Evolutionary conservation across 2,113 vertebrate genomes (phyloP), one percentile per base, ranked within the genome.

Genomic region (Erythrolamprus reginae): DNA sequence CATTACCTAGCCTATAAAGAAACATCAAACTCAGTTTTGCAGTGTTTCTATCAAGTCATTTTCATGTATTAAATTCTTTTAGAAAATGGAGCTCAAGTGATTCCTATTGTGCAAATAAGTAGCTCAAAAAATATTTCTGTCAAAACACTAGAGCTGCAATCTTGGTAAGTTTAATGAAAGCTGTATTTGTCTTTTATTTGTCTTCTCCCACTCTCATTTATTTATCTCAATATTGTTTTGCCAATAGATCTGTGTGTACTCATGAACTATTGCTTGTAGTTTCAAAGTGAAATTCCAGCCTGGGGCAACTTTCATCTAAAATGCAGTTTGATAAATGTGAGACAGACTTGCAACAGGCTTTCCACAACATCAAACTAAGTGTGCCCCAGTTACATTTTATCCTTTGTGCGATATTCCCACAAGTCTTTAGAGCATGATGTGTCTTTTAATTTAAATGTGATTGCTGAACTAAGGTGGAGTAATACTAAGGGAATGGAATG

Each of bases 221-320:
- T 88, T 91, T 88, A 61, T 91, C 45, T 55, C 6, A 15, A 84
- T 91, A 83, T 50, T 91, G 50, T 87, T 88, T 91, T 91, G 77
- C 52, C 86, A 88, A 84, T 83, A 47, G 42, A 88, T 91, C 52
- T 88, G n/a, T 88, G n/a, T 88, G 51, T 91, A 55, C 70, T 50
- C 23, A 58, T 84, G 70, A 88, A 61, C 23, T 8, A 61, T 83
- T 61, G 33, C 89, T 85, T 86, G 33, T 86, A 86, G 47, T 90
- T 90, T 50, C 86, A 48, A 45, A n/a, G 70, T 84, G n/a, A 83
- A 82, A 61, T 91, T 88, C 90, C 53, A 88, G 70, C 53, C 52
- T 21, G n/a, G 45, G 50, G 70, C 86, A 82, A 58, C 21, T 91
- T 91, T 88, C 42, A 91, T 91, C 42, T 83, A 83, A 88, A 88